Conservation (phyloP, 1,140 invertebrate genomes). For the Brachionus paranguensis region DNA sequence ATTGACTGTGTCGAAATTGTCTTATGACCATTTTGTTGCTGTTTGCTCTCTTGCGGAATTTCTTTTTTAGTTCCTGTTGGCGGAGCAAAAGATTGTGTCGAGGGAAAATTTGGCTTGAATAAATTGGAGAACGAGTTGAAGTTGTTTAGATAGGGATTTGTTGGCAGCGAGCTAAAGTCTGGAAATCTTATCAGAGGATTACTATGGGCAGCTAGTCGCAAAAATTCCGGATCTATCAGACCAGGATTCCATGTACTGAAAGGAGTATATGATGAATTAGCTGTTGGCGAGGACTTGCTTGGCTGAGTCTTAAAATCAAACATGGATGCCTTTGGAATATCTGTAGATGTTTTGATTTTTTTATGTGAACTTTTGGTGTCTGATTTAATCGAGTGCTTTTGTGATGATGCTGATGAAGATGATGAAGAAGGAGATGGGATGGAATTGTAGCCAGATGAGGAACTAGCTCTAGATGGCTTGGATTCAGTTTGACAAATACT, state of each 20-base stretch:
- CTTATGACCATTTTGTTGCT: not conserved
- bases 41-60: not conserved
- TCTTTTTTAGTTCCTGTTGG: not conserved
- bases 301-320: not conserved
- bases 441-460: slow-evolving; percentile 16
- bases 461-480: not conserved
- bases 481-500: not conserved
- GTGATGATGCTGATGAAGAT: slow-evolving; percentile 13
- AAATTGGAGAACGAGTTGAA: not conserved
- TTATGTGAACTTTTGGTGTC: not conserved
- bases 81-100: not conserved
- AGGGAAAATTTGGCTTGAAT: slow-evolving; percentile 7
- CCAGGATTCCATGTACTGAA: not conserved
- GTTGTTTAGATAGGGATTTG: slow-evolving; percentile 2
- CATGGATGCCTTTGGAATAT: not conserved
- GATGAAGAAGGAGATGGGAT: slow-evolving; percentile 20
- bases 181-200: slow-evolving; percentile 22
- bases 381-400: not conserved
- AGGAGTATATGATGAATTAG: not conserved
- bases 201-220: not conserved
- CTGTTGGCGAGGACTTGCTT: not conserved
- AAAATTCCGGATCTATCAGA: slow-evolving; percentile 11
- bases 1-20: not conserved
- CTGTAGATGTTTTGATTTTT: slow-evolving; percentile 7
- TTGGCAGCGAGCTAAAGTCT: not conserved